Base-by-base conservation (phyloP, 2,797 vertebrate genomes). In the Eupleurogrammus muticus region DNA sequence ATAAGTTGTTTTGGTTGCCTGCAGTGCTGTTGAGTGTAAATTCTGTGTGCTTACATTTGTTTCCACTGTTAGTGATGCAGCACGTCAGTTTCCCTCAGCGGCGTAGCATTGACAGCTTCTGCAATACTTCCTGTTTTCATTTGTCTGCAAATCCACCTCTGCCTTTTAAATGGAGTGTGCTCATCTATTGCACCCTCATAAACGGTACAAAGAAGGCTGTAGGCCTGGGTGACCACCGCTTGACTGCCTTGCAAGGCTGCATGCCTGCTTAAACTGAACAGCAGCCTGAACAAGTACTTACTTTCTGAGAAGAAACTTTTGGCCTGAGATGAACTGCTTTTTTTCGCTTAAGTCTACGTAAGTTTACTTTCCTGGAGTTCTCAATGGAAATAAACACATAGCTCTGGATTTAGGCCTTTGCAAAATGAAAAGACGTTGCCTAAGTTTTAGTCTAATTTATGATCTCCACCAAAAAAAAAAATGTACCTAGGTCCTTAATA, bases 91-190 rank as follows among this genome's bases (percentile, higher is more conserved):
- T 85, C 73, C 75, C 70, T 82, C 85, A 81, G 81, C 81, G 82
- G 80, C 63, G n/a, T 62, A 65, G 58, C 79, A 61, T 11, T 79
- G 85, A 89, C 87, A 86, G 84, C 84, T 84, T 68, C 80, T 80
- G 83, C 58, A 75, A 55, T 59, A 79, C 84, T 82, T 82, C 78
- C 82, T 86, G 79, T 89, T 90, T 89, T 88, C 77, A 85, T 89
- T 89, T 83, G 74, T 78, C 77, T 92, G 79, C 71, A 84, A 88
- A 84, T 85, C 82, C 75, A 70, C 59, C 71, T 40, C 58, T 86
- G 87, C 66, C 83, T 90, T 88, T 81, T 83, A 84, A 90, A 89
- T 83, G 81, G 67, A 60, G 80, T 71, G 78, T 87, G 85, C 78
- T 86, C 73, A 76, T 83, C 84, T 86, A 77, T 76, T 84, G 80